phyloP scores from a whole-genome alignment of 2,113 vertebrate genomes.

The Dromaius novaehollandiae region DNA sequence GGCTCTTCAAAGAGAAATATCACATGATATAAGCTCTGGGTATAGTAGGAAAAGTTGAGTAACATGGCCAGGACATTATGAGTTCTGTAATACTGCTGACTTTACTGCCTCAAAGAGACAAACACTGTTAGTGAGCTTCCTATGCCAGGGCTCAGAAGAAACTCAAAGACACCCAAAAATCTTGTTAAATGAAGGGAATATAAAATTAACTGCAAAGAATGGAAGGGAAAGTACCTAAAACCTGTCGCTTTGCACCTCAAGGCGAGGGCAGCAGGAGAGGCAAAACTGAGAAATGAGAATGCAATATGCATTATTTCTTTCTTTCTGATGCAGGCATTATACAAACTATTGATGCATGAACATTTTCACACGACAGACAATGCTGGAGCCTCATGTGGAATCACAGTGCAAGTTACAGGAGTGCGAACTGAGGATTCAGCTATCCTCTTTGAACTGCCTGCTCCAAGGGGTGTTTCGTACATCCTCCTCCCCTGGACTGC shows the following conservation, averaged over 20 bases:
- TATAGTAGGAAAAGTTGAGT: not conserved
- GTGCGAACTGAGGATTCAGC: not conserved
- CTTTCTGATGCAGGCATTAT: fast-evolving
- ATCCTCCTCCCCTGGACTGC: fast-evolving
- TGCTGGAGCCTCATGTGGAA: not conserved
- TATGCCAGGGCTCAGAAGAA: not conserved
- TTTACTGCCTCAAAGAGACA: not conserved
- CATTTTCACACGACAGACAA: not conserved
- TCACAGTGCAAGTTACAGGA: fast-evolving
- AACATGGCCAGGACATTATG: not conserved
- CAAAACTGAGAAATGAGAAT: not conserved
- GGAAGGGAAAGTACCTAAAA: not conserved
- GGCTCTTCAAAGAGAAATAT: not conserved
- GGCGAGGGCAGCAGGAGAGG: fast-evolving
- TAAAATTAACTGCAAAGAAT: not conserved
- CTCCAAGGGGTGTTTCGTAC: not conserved
- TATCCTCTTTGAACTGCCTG: not conserved
- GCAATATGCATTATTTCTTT: not conserved
- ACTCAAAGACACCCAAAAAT: not conserved
- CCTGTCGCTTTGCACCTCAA: not conserved
- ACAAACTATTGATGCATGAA: not conserved
- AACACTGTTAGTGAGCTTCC: not conserved
- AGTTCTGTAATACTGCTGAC: not conserved
- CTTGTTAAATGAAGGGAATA: not conserved
- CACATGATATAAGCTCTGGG: not conserved